phyloP scores from a whole-genome alignment of 1,140 invertebrate species.

The Epicauta chinensis region DNA sequence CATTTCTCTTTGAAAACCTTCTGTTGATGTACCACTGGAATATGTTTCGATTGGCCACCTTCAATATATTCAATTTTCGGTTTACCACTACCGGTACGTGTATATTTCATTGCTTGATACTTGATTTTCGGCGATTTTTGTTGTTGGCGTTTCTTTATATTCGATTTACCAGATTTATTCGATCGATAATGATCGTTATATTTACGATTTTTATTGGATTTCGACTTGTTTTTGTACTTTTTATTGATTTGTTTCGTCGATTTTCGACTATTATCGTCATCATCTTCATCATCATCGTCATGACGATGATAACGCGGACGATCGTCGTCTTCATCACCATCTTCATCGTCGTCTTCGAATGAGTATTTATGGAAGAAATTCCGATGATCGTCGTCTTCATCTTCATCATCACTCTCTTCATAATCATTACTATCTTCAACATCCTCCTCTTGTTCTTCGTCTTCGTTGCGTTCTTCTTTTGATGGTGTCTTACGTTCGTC shows the following conservation, averaged over 20 bases:
- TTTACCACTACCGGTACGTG: slow-evolving; percentile 5
- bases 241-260: slow-evolving; percentile 1
- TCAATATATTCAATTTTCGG: slow-evolving; percentile 21
- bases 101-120: slow-evolving; percentile 11
- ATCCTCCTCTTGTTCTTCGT: slow-evolving; percentile 8
- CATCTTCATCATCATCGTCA: slow-evolving; percentile 11
- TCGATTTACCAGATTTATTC: slow-evolving; percentile 18
- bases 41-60: slow-evolving; percentile 27
- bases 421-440: too few species aligned
- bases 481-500: slow-evolving; percentile 4
- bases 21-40: slow-evolving; percentile 32
- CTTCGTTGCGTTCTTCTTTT: slow-evolving; percentile 1
- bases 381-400: slow-evolving; percentile 7
- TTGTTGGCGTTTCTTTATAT: slow-evolving; percentile 6
- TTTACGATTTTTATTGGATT: slow-evolving; percentile 15
- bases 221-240: slow-evolving; percentile 9
- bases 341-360: slow-evolving; percentile 13
- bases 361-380: slow-evolving; percentile 5
- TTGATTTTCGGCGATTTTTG: slow-evolving; percentile 9
- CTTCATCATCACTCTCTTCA: slow-evolving; percentile 7
- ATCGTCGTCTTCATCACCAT: background rate
- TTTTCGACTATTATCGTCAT: slow-evolving; percentile 8
- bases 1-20: slow-evolving; percentile 35
- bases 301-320: background rate
- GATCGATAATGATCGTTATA: slow-evolving; percentile 17